phyloP scores from a whole-genome alignment of 2,113 vertebrate species.

The Panthera leo region DNA sequence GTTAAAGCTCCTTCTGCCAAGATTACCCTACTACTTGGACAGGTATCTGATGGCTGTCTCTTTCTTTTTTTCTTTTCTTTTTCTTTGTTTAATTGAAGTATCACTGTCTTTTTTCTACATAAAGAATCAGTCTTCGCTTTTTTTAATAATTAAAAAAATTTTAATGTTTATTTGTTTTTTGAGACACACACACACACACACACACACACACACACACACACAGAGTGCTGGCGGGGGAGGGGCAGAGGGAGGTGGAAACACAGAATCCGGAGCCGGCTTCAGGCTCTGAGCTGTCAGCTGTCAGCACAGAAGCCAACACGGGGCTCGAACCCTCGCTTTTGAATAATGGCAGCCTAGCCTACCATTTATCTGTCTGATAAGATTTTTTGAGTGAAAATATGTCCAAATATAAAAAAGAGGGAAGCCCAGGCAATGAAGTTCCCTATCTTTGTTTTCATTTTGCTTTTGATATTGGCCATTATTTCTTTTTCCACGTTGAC shows the following conservation, averaged over 20 bases:
- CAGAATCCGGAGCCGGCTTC: too few relatives aligned
- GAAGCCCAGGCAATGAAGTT: background rate
- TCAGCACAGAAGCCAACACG: too few relatives aligned
- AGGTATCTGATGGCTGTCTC: background rate
- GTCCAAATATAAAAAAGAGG: background rate
- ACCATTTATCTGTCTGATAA: background rate
- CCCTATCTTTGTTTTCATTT: background rate
- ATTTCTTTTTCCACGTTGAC: background rate
- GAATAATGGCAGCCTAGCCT: background rate
- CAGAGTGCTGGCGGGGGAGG: too few relatives aligned
- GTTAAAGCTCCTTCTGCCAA: background rate
- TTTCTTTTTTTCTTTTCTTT: background rate
- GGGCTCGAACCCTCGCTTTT: background rate
- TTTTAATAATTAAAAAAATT: too few relatives aligned
- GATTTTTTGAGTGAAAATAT: slow-evolving; percentile 1
- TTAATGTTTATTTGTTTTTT: too few relatives aligned
- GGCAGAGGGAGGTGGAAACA: too few relatives aligned
- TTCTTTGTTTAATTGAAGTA: background rate
- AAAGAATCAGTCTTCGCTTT: background rate
- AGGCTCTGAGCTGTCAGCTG: too few relatives aligned
- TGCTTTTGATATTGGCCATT: background rate
- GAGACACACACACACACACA: too few relatives aligned
- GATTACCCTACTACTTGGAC: background rate
- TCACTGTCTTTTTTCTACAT: background rate
- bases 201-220: too few relatives aligned